Percentiles rank a stretch among this genome's conserved stretches.
phyloP scores from a whole-genome alignment of 2,797 vertebrate genomes.

The Cyprinella venusta region DNA sequence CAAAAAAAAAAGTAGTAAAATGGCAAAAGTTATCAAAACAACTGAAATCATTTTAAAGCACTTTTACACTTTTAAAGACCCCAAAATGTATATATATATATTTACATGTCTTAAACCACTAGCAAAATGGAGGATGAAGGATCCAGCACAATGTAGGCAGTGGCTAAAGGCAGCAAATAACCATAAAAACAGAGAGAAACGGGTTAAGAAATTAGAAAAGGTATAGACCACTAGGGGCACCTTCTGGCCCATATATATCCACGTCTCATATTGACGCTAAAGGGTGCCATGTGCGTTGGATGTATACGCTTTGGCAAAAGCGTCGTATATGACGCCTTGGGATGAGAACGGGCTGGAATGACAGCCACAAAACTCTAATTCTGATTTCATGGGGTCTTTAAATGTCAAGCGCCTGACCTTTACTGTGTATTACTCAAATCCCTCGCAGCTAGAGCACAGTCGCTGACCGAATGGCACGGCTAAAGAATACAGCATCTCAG shows the following conservation, averaged over 20 bases:
- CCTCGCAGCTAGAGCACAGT: conserved; percentile 12
- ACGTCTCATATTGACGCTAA: no score
- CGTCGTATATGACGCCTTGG: no score
- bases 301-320: no score
- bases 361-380: conserved; percentile 23
- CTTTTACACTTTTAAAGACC: not conserved
- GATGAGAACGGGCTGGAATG: not conserved
- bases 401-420: conserved; percentile 31
- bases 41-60: not conserved
- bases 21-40: not conserved
- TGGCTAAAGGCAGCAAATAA: no score
- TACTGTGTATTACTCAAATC: conserved; percentile 14
- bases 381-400: conserved; percentile 26
- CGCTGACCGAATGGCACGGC: conserved; percentile 16
- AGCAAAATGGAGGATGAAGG: no score
- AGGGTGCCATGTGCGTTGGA: no score
- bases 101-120: not conserved
- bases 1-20: not conserved
- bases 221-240: no score
- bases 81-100: no score
- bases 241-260: no score
- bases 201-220: no score
- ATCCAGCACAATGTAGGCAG: no score
- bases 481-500: conserved; percentile 38
- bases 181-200: no score